Percentiles rank a stretch among this genome's conserved stretches.
Conservation (phyloP, 2,113 vertebrate genomes). For the Marmota monax region DNA sequence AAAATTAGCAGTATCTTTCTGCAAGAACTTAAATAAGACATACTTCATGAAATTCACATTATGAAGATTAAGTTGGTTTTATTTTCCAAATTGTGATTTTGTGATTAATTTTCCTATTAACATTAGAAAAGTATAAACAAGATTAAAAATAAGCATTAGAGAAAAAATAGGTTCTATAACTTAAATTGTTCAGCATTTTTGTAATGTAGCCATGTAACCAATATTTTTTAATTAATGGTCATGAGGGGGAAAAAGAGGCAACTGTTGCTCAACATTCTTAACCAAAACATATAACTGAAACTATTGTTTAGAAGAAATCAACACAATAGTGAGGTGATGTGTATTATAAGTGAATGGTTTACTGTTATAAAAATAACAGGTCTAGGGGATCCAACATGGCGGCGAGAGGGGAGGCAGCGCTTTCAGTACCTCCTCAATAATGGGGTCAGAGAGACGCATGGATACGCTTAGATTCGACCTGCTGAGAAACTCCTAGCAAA, state of each 20-base stretch:
- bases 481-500: too few species aligned
- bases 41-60: constrained; percentile 59
- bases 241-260: background rate
- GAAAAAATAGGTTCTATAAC: constrained; percentile 44
- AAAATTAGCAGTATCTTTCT: constrained; percentile 37
- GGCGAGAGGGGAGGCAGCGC: too few species aligned
- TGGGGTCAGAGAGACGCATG: too few species aligned
- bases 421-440: too few species aligned
- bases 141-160: constrained; percentile 52
- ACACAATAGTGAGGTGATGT: background rate
- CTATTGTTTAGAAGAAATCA: constrained; percentile 35
- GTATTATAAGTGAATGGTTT: constrained; percentile 53
- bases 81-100: background rate
- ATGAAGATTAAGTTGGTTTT: background rate
- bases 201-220: constrained; percentile 13
- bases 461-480: too few species aligned
- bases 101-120: constrained; percentile 43
- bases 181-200: background rate
- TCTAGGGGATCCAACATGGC: too few species aligned
- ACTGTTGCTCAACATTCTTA: constrained; percentile 13
- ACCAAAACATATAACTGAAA: background rate
- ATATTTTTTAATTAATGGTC: constrained; percentile 18
- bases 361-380: constrained; percentile 12
- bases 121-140: background rate
- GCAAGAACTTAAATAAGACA: constrained; percentile 54